Evolutionary conservation across 92 coral and sea anemone genomes (phyloP).

Genomic region (Palythoa grandiflora): DNA sequence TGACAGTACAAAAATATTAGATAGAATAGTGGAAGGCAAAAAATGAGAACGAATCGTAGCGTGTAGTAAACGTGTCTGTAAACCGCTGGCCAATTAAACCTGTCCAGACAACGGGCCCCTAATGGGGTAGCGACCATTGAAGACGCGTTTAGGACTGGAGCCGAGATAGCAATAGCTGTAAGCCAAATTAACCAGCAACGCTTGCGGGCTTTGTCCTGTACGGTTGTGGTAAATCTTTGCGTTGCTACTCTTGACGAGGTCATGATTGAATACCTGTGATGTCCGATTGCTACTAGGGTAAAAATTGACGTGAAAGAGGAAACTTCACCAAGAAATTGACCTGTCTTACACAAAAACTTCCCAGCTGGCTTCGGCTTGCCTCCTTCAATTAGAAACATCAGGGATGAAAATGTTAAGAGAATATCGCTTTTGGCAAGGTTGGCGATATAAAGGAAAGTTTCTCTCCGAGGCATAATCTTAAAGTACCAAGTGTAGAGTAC

Average conservation of each 20-base stretch:
- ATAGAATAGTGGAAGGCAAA: neutral
- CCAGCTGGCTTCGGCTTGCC: neutral
- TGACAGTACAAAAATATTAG: neutral
- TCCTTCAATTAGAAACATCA: neutral
- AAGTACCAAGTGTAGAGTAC: neutral
- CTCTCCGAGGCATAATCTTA: neutral
- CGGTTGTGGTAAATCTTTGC: neutral
- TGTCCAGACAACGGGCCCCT: neutral
- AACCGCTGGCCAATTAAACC: neutral
- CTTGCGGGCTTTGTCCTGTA: slow-evolving; percentile 8
- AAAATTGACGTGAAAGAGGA: neutral
- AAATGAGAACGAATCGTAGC: neutral
- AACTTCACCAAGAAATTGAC: slow-evolving; percentile 16
- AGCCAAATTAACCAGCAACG: slow-evolving; percentile 27
- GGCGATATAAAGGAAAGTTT: neutral
- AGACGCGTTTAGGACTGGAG: slow-evolving; percentile 18
- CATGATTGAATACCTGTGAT: neutral
- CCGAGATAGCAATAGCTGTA: neutral
- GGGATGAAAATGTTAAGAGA: neutral
- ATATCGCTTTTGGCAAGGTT: slow-evolving; percentile 13
- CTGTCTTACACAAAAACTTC: neutral
- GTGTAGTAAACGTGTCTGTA: neutral
- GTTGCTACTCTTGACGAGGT: neutral
- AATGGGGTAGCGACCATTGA: neutral
- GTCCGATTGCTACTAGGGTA: neutral